Evolutionary conservation across 2,113 vertebrate genomes (phyloP).

Genomic region (Prolemur simus): DNA sequence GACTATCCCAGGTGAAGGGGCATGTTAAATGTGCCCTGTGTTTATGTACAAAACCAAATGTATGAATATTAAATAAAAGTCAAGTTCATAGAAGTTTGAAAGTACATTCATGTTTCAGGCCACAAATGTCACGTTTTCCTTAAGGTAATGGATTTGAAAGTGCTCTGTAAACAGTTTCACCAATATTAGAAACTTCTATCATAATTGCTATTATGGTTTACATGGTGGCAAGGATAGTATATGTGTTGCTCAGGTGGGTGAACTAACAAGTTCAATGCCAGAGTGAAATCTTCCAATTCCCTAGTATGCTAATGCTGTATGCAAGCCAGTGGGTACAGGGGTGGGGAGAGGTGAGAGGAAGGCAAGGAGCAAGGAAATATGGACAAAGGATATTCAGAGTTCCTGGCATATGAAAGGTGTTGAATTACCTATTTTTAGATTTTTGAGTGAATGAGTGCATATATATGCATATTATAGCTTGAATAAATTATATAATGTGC

Average conservation of each 20-base stretch:
- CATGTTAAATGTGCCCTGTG: neutral
- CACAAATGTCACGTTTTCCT: neutral
- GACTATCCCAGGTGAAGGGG: neutral
- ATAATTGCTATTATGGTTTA: neutral
- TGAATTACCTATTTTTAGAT: neutral
- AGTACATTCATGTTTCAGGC: neutral
- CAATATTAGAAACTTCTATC: neutral
- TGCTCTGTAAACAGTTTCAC: neutral
- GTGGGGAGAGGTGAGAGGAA: neutral
- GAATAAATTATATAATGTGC: neutral
- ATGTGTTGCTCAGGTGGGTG: neutral
- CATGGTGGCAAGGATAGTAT: neutral
- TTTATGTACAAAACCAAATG: neutral
- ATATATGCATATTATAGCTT: neutral
- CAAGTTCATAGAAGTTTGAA: neutral
- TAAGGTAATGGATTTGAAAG: neutral
- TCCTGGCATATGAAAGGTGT: neutral
- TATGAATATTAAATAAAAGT: neutral
- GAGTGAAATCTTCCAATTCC: neutral
- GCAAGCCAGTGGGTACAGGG: neutral
- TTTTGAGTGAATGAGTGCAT: neutral
- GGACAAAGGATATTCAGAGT: neutral
- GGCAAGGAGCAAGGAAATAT: neutral
- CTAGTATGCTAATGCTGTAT: neutral
- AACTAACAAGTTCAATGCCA: neutral